phyloP scores from a whole-genome alignment of 2,888 invertebrate genomes.

The Agriopis marginaria region DNA sequence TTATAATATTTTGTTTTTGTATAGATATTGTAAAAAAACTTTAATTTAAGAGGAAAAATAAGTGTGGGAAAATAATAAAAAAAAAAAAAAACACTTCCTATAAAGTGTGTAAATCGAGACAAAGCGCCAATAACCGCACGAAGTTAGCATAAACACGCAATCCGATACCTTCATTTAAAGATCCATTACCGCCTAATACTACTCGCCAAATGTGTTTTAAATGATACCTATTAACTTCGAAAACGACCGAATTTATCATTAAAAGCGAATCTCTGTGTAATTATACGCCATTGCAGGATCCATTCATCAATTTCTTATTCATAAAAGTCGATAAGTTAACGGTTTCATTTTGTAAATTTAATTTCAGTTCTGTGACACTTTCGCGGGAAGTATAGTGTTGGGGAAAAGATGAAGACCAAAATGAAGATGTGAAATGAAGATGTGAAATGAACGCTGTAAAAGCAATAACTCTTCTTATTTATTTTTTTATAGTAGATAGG shows the following conservation, averaged over 20 bases:
- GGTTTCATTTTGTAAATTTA: conserved; percentile 77
- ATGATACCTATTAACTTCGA: conserved; percentile 42
- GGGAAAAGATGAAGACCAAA: neutral
- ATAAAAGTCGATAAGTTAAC: conserved; percentile 77
- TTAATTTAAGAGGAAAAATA: too few relatives aligned
- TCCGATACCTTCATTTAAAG: conserved; percentile 35
- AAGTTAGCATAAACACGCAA: conserved; percentile 36
- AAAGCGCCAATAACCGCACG: conserved; percentile 31
- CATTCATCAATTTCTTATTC: conserved; percentile 79
- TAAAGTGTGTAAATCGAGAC: conserved; percentile 3
- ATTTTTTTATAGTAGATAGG: too few relatives aligned
- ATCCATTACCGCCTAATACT: conserved; percentile 42
- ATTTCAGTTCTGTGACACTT: conserved; percentile 69
- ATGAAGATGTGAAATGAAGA: neutral
- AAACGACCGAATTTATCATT: conserved; percentile 44
- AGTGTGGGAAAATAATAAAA: too few relatives aligned
- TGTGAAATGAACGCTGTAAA: neutral
- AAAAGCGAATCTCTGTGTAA: conserved; percentile 47
- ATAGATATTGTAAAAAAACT: too few relatives aligned
- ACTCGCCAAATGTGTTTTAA: conserved; percentile 48
- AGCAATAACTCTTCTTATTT: neutral
- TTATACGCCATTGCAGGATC: conserved; percentile 63
- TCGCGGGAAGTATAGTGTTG: conserved; percentile 52
- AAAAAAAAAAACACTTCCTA: too few relatives aligned
- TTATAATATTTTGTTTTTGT: too few relatives aligned